Conservation (phyloP, 2,888 invertebrate species). For the Melinaea marsaeus region DNA sequence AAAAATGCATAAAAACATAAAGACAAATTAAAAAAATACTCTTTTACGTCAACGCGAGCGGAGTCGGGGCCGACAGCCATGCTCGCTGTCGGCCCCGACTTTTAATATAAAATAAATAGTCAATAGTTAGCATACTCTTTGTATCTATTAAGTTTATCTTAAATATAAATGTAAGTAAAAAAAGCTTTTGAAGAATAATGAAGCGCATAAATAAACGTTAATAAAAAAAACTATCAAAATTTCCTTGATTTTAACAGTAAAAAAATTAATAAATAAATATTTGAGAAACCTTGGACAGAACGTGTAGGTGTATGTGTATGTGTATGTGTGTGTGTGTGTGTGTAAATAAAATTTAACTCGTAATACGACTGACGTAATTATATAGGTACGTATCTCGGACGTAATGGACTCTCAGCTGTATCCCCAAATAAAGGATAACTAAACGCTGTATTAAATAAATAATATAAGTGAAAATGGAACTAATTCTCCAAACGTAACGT, state of each 20-base stretch:
- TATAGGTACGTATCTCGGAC: constrained; percentile 5
- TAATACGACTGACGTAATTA: constrained; percentile 20
- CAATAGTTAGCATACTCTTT: too few species aligned
- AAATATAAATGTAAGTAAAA: too few species aligned
- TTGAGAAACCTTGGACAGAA: constrained; percentile 44
- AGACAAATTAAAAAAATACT: too few species aligned
- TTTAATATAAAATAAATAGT: too few species aligned
- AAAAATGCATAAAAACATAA: too few species aligned
- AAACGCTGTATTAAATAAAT: constrained; percentile 7
- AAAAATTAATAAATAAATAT: constrained; percentile 27
- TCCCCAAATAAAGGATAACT: background rate
- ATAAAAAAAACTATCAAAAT: background rate
- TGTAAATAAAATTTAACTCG: constrained; percentile 24
- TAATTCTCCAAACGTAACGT: constrained; percentile 31
- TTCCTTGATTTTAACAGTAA: constrained; percentile 19
- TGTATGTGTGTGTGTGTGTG: constrained; percentile 12
- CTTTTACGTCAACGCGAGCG: too few species aligned
- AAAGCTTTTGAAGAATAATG: too few species aligned
- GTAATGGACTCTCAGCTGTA: background rate
- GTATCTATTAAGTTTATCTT: too few species aligned
- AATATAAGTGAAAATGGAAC: constrained; percentile 29
- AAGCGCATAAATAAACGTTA: too few species aligned
- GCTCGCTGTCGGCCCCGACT: too few species aligned
- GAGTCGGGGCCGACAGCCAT: too few species aligned
- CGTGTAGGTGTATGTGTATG: constrained; percentile 9